phyloP scores from a whole-genome alignment of 2,113 vertebrate species.

The Ciconia maguari region DNA sequence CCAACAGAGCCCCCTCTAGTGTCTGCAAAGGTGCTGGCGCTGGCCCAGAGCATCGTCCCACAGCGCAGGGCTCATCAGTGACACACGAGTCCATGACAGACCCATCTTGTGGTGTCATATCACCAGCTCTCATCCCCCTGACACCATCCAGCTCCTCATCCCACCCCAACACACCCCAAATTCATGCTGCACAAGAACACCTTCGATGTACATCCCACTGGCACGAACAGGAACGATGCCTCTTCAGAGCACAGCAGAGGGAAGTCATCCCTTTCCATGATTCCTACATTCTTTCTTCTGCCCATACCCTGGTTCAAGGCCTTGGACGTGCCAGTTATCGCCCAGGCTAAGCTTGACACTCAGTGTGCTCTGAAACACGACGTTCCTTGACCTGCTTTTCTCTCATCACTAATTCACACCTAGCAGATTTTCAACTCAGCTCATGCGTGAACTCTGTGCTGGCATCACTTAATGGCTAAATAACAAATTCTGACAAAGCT shows the following conservation, averaged over 20 bases:
- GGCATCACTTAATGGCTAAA: slow-evolving; percentile 20
- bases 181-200: rapidly evolving
- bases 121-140: not conserved
- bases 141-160: not conserved
- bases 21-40: not conserved
- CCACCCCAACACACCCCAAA: not conserved
- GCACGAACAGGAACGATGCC: not conserved
- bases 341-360: not conserved
- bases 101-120: not conserved
- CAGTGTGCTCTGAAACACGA: not conserved
- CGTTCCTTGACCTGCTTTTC: slow-evolving; percentile 15
- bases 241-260: not conserved
- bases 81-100: not conserved
- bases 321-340: rapidly evolving
- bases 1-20: not conserved
- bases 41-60: not conserved
- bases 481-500: slow-evolving; percentile 36
- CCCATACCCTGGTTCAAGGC: not conserved
- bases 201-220: not conserved
- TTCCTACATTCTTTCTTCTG: not conserved
- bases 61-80: not conserved
- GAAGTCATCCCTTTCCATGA: not conserved
- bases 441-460: not conserved
- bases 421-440: slow-evolving; percentile 12
- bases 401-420: slow-evolving; percentile 58